Evolutionary conservation across 2,888 invertebrate genomes (phyloP), one percentile per base, ranked within the genome.

Genomic region (Cantharis nigra): DNA sequence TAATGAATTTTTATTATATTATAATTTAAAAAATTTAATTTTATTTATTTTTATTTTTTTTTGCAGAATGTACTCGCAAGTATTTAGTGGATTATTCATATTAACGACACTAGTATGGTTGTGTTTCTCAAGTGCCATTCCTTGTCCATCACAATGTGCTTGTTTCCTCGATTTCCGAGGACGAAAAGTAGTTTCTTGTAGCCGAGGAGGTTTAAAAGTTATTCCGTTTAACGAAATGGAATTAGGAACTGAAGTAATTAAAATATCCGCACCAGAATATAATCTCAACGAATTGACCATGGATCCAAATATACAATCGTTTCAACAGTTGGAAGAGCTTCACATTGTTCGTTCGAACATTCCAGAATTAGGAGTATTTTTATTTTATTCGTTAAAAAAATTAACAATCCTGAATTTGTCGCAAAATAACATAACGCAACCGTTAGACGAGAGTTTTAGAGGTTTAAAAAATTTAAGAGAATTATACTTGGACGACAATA

Each of bases 331-430:
- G 26, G 92, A 93, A 86, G 94, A 94, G 87, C 89, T 96, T 11
- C 93, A 93, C 84, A 94, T 95, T 71, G 92, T 92, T n/a, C 92
- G 93, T 82, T 95, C 95, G 0, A 94, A 94, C 85, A 89, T 96
- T 62, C 96, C 96, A 4, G 93, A 94, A 63, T 93, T 96, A 79
- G 96, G 96, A 0, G 91, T 92, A 79, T 92, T 94, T 83, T 93
- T 95, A 14, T 95, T 96, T 86, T 95, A 93, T 93, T 94, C 94
- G 3, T 91, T 95, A 3, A 91, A 84, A 2, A 89, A 88, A 26
- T 86, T 91, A n/a, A 88, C 89, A 76, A 86, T 90, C 3, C 88
- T 94, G 82, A 94, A 96, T 87, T 89, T 96, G 70, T 93, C 94
- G 0, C 90, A 93, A 84, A 96, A 96, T 87, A 95, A 94, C 84